Percentiles rank a stretch among this genome's conserved stretches.
Conservation (phyloP, 2,113 vertebrate genomes). For the Terrapene triunguis region DNA sequence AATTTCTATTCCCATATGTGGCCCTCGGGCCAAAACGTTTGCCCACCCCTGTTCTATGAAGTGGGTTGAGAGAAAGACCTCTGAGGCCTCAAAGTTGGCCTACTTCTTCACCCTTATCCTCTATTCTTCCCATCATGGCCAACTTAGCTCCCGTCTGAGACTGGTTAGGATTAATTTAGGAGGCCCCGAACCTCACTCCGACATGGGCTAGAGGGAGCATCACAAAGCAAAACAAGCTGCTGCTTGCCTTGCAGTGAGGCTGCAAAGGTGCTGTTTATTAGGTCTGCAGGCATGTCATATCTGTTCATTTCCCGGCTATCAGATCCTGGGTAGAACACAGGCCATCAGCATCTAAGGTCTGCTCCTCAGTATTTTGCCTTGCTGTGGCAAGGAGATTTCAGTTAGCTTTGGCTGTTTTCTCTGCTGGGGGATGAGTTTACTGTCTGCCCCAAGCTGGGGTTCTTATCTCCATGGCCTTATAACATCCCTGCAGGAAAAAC, state of each 20-base stretch:
- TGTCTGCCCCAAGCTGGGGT: not conserved
- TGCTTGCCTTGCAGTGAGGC: not conserved
- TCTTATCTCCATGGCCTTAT: not conserved
- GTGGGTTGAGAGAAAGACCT: not conserved
- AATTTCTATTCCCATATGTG: too few species aligned
- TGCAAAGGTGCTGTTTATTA: not conserved
- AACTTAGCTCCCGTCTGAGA: not conserved
- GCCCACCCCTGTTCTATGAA: not conserved
- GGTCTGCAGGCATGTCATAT: not conserved
- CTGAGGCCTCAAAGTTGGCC: not conserved
- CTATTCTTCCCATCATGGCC: not conserved
- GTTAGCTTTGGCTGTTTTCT: not conserved
- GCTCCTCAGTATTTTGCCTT: not conserved
- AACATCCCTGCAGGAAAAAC: not conserved
- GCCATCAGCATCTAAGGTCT: not conserved
- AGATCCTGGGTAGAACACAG: not conserved
- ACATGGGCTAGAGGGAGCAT: not conserved
- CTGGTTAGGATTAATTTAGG: not conserved
- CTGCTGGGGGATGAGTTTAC: not conserved
- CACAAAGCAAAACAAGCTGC: not conserved
- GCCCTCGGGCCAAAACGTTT: too few species aligned
- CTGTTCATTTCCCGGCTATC: not conserved
- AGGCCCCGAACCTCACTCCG: not conserved
- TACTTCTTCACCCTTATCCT: not conserved
- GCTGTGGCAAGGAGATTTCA: not conserved